Evolutionary conservation across 2,888 invertebrate species (phyloP).

Genomic region (Lasioglossum vierecki): DNA sequence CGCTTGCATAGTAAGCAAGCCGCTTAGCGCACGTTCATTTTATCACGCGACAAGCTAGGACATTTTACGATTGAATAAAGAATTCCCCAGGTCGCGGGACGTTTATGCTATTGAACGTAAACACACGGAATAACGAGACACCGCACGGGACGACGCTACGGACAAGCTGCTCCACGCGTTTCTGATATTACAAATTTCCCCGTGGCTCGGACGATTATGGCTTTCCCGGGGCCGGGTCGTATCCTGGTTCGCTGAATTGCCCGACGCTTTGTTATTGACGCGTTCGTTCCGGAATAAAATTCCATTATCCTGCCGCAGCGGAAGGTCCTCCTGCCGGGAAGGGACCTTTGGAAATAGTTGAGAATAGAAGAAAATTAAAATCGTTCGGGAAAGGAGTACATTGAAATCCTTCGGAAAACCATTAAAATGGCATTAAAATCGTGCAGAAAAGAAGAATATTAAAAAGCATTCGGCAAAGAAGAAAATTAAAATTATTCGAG

Average conservation of each 20-base stretch:
- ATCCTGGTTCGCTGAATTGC: not conserved
- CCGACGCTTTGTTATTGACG: not conserved
- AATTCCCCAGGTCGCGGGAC: constrained; percentile 28
- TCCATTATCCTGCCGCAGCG: not conserved
- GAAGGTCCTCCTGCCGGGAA: not conserved
- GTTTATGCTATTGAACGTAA: constrained; percentile 54
- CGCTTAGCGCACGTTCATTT: constrained; percentile 17
- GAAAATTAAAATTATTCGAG: too few species aligned
- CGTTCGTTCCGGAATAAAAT: not conserved
- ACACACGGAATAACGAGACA: constrained; percentile 40
- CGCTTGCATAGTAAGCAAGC: constrained; percentile 15
- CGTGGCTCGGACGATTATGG: not conserved
- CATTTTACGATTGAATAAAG: constrained; percentile 52
- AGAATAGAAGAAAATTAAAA: not conserved
- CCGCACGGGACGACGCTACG: constrained; percentile 18
- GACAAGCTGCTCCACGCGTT: constrained; percentile 15
- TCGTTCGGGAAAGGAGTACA: not conserved
- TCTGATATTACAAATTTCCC: constrained; percentile 26
- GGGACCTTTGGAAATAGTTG: not conserved
- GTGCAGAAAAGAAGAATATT: too few species aligned
- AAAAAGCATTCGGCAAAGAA: too few species aligned
- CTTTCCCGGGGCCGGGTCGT: not conserved
- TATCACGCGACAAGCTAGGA: constrained; percentile 7
- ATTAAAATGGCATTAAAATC: not conserved
- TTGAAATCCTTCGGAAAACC: not conserved